Percentiles rank a stretch among this genome's conserved stretches.
Conservation (phyloP, 2,113 vertebrate genomes). For the Hemiscyllium ocellatum region DNA sequence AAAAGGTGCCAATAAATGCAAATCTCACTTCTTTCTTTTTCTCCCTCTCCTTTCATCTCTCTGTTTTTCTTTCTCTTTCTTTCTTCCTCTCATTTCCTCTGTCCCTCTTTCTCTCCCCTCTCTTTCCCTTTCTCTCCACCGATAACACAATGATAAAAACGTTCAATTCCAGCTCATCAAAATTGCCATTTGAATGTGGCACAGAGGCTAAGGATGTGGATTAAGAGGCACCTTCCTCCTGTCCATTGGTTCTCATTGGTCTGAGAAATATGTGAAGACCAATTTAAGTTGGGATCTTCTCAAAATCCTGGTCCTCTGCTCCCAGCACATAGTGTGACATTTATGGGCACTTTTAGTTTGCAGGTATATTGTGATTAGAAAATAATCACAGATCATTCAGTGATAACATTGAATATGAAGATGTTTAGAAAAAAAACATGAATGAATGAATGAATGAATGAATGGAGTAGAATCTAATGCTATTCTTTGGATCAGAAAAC, state of each 20-base stretch:
- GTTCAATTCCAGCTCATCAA: neutral
- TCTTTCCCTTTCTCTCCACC: too few relatives aligned
- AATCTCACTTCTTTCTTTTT: neutral
- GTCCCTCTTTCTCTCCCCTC: too few relatives aligned
- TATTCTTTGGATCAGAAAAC: too few relatives aligned
- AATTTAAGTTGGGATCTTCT: neutral
- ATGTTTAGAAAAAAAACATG: neutral
- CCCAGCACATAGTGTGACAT: neutral
- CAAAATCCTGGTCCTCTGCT: neutral
- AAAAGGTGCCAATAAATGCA: neutral
- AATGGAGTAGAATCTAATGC: neutral
- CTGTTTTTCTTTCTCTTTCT: neutral
- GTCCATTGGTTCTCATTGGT: neutral
- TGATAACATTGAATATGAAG: neutral
- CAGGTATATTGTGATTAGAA: neutral
- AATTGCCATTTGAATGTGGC: neutral
- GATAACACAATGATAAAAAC: too few relatives aligned
- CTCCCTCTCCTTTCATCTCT: neutral
- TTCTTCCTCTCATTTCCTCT: too few relatives aligned
- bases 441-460: neutral
- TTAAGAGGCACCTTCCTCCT: neutral
- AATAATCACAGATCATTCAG: neutral
- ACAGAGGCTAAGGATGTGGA: neutral
- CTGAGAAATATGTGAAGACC: neutral
- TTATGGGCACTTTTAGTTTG: neutral